Base-by-base conservation (phyloP, 2,113 vertebrate genomes). In the Sander lucioperca region DNA sequence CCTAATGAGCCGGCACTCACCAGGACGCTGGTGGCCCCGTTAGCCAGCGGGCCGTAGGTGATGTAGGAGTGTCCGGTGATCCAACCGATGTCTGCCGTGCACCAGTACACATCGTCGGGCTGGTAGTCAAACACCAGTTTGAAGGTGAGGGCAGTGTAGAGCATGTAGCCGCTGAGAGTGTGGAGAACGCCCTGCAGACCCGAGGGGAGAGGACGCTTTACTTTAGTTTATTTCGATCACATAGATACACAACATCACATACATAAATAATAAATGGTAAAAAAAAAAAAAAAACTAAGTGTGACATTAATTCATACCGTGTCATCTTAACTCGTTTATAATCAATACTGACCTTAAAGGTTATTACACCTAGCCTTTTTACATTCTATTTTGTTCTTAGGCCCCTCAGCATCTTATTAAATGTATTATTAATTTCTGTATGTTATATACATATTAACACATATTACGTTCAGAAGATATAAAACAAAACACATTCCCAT, bases 21-120 rank as follows among this genome's bases (percentile, higher is more conserved):
- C 94, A 99, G 80, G 48, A 99, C 95, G 8, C 97, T 97, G 68
- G 97, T 97, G 76, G 97, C 98, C 13, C 97, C 98, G 0, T 99
- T 98, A 12, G 97, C 97, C 92, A 99, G 90, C 2, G 98, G 98
- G 5, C 98, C 98, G 0, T 99, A 99, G 7, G 97, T 96, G 93
- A 99, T 92, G 89, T 99, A 99, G 77, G 98, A 99, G 89, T 99
- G 98, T 7, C 98, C 98, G 0, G 98, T 99, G 87, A 99, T 99
- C 98, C 98, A 99, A 0, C 98, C 98, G 3, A 99, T 97, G 92
- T 99, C 98, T 0, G 98, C 98, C 0, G 98, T 99, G 94, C 98
- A 99, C 98, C 98, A 99, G 93, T 97, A 99, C 48, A 99, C 87
- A 30, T 99, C 98, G 10, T 96, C 95, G 0, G 95, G 86, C 39